phyloP scores from a whole-genome alignment of 2,797 vertebrate genomes.

The Xenops minutus region DNA sequence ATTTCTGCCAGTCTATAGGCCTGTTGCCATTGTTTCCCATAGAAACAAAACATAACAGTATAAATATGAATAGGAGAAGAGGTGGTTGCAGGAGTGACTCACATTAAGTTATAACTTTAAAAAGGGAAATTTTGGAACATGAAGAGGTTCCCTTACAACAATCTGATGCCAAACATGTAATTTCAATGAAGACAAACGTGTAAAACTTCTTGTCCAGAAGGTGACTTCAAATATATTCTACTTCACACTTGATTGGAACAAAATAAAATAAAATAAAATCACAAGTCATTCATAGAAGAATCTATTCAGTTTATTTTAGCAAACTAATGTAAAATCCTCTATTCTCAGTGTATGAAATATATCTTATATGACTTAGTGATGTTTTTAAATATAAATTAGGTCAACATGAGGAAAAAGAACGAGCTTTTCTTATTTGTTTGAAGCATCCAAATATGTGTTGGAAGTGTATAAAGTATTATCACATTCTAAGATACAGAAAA shows the following conservation, averaged over 20 bases:
- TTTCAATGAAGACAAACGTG: slow-evolving; percentile 39
- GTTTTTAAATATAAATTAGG: background rate
- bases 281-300: background rate
- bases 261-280: background rate
- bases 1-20: slow-evolving; percentile 35
- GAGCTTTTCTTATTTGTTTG: background rate
- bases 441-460: background rate
- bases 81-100: slow-evolving; percentile 61
- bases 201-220: slow-evolving; percentile 36
- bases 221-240: slow-evolving; percentile 13
- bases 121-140: slow-evolving; percentile 45
- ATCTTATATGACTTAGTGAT: background rate
- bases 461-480: background rate
- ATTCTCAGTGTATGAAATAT: background rate
- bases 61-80: slow-evolving; percentile 50
- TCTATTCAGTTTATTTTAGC: background rate
- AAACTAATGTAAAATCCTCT: background rate
- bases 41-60: slow-evolving; percentile 68
- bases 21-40: slow-evolving; percentile 62
- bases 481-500: background rate
- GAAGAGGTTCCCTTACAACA: slow-evolving; percentile 13
- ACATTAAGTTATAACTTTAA: slow-evolving; percentile 44
- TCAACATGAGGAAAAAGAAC: background rate
- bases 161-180: slow-evolving; percentile 48
- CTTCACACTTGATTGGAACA: background rate